Conservation (phyloP, 2,888 invertebrate species). For the Actias luna region DNA sequence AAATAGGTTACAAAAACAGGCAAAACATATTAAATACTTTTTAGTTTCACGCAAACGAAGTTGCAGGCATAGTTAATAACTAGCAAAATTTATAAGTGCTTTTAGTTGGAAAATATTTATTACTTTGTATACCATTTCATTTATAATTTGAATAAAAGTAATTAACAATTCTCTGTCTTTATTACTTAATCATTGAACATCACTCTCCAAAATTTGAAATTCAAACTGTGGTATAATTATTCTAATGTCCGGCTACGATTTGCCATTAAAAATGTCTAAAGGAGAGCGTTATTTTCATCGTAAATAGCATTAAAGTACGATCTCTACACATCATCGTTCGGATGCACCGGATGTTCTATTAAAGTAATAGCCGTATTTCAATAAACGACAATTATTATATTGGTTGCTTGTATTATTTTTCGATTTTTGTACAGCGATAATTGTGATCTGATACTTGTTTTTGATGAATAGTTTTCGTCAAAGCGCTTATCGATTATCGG, state of each 20-base stretch:
- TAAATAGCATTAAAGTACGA: constrained; percentile 45
- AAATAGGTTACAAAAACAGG: no score
- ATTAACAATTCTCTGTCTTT: not conserved
- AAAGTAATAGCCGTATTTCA: constrained; percentile 76
- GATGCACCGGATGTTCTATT: constrained; percentile 71
- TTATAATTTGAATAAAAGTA: no score
- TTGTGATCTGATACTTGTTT: constrained; percentile 49
- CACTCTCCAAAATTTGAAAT: constrained; percentile 18
- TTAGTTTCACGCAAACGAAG: no score
- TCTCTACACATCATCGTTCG: constrained; percentile 40
- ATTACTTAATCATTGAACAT: constrained; percentile 17
- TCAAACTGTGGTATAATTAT: constrained; percentile 57
- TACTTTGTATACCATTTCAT: no score
- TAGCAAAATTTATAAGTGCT: no score
- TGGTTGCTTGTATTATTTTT: constrained; percentile 49
- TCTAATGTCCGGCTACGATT: constrained; percentile 46
- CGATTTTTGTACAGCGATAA: constrained; percentile 27
- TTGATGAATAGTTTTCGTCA: not conserved
- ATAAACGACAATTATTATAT: constrained; percentile 59
- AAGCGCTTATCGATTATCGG: no score
- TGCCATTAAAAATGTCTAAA: constrained; percentile 32
- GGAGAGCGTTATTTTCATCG: constrained; percentile 26
- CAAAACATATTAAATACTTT: no score
- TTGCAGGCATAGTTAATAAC: no score
- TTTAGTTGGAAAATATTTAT: no score